phyloP scores from a whole-genome alignment of 2,113 vertebrate species.

The Oreochromis aureus region DNA sequence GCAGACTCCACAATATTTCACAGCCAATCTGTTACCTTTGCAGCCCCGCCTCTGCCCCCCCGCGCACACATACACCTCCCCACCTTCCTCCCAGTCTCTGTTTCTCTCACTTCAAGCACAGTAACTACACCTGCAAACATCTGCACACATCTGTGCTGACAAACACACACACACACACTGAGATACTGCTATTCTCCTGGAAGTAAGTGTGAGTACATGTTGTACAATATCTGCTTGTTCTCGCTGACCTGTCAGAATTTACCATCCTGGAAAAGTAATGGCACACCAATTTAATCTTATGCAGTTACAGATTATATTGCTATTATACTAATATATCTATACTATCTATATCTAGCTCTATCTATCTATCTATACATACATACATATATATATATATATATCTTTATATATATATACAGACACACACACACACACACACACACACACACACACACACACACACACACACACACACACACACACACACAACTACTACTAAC shows the following conservation, averaged over 20 bases:
- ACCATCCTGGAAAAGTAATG: neutral
- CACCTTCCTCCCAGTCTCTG: neutral
- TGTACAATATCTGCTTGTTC: neutral
- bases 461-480: neutral
- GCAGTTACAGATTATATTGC: neutral
- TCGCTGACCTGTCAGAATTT: neutral
- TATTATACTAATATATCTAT: neutral
- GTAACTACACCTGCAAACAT: neutral
- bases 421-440: neutral
- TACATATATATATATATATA: too few species aligned
- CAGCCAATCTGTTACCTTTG: constrained; percentile 69
- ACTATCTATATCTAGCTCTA: too few species aligned
- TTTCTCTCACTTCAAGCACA: neutral
- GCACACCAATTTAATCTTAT: neutral
- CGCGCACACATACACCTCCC: neutral
- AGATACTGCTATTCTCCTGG: neutral
- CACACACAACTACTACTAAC: neutral
- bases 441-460: neutral
- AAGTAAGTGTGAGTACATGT: neutral
- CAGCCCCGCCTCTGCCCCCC: constrained; percentile 11
- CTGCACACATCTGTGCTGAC: neutral
- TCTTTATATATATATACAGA: neutral
- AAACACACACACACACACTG: neutral
- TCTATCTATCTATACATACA: neutral
- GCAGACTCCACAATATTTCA: constrained; percentile 76